A percentile compares a stretch with the other conserved stretches of the same genome.
phyloP scores from a whole-genome alignment of 1,140 invertebrate genomes.

The Leguminivora glycinivorella region DNA sequence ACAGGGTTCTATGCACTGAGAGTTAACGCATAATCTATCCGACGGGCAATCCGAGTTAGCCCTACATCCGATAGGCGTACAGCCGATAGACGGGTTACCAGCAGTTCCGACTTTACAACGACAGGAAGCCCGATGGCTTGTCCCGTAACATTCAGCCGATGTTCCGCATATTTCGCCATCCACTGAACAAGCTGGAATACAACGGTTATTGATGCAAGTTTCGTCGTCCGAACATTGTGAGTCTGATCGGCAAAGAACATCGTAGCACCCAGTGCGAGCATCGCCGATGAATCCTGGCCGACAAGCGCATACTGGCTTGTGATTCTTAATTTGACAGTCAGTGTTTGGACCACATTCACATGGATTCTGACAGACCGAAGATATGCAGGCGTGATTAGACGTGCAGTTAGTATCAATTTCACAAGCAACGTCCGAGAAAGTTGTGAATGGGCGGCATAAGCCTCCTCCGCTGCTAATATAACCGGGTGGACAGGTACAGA shows the following conservation, averaged over 20 bases:
- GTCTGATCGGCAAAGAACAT: slow-evolving; percentile 86
- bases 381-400: slow-evolving; percentile 87
- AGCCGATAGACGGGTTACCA: slow-evolving; percentile 89
- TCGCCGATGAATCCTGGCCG: slow-evolving; percentile 89
- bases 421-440: slow-evolving; percentile 84
- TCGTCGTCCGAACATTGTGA: slow-evolving; percentile 88
- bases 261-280: slow-evolving; percentile 86
- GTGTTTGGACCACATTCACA: slow-evolving; percentile 90
- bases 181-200: slow-evolving; percentile 87
- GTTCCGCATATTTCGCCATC: slow-evolving; percentile 84
- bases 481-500: slow-evolving; percentile 92
- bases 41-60: slow-evolving; percentile 87
- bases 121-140: slow-evolving; percentile 89
- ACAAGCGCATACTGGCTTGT: slow-evolving; percentile 92
- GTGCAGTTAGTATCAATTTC: slow-evolving; percentile 87
- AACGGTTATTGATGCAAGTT: slow-evolving; percentile 87
- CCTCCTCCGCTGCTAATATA: slow-evolving; percentile 91
- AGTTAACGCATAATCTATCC: slow-evolving; percentile 88
- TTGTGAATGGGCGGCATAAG: slow-evolving; percentile 85
- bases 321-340: slow-evolving; percentile 88
- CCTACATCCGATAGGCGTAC: slow-evolving; percentile 87
- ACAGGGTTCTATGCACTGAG: slow-evolving; percentile 89
- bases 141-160: slow-evolving; percentile 86
- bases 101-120: slow-evolving; percentile 88
- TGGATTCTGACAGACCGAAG: slow-evolving; percentile 88